phyloP scores from a whole-genome alignment of 2,113 vertebrate genomes.

The Malurus melanocephalus region DNA sequence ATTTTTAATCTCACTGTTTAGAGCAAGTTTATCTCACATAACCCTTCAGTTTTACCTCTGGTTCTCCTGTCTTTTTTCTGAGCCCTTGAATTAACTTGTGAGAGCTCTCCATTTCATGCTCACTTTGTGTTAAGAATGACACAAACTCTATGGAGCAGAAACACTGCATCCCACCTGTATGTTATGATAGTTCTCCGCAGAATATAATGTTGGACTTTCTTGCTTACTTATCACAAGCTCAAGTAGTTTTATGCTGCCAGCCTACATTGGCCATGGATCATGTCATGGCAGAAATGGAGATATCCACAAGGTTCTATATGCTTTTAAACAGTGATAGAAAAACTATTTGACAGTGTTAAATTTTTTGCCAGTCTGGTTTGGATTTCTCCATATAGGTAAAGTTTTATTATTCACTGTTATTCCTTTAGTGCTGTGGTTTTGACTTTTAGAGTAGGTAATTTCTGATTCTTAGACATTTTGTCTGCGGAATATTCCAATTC shows the following conservation, averaged over 20 bases:
- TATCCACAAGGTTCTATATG: not conserved
- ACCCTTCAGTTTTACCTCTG: not conserved
- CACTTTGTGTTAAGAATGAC: not conserved
- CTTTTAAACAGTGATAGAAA: not conserved
- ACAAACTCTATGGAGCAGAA: not conserved
- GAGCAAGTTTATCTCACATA: not conserved
- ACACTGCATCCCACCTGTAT: not conserved
- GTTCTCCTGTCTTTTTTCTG: not conserved
- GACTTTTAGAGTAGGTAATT: not conserved
- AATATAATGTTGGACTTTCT: not conserved
- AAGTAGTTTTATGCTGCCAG: not conserved
- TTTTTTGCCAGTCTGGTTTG: not conserved
- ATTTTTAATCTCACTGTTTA: not conserved
- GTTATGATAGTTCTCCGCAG: not conserved
- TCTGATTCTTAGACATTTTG: not conserved
- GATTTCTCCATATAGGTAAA: not conserved
- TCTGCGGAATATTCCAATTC: not conserved
- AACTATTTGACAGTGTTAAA: not conserved
- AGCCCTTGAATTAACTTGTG: not conserved
- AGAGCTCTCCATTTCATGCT: not conserved
- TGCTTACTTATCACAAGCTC: not conserved
- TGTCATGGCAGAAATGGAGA: not conserved
- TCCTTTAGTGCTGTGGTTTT: not conserved
- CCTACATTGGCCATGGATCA: not conserved
- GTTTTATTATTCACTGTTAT: not conserved